These are phyloP conservation scores for Melanostoma mellinum DNA, from an alignment of 2,888 invertebrate species.

Conservation along the genomic window DNA sequence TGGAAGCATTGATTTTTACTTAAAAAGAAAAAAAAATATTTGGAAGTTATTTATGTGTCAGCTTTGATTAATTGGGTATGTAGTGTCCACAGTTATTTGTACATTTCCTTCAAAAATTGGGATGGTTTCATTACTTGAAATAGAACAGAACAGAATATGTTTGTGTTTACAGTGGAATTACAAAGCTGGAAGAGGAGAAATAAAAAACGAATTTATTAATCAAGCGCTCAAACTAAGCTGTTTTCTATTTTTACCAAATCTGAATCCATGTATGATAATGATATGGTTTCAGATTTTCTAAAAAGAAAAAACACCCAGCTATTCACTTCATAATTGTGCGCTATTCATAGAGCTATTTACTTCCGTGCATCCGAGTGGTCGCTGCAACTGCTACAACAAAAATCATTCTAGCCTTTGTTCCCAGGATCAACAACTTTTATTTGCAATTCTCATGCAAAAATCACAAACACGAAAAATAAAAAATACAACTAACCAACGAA, in stretches of 20 bases:
- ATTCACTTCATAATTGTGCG: constrained; percentile 30
- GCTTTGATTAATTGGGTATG: no score
- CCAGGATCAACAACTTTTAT: constrained; percentile 51
- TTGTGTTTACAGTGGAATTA: no score
- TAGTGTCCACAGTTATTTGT: no score
- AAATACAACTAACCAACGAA: constrained; percentile 24
- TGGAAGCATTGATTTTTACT: no score
- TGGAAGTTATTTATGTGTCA: no score
- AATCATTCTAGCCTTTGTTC: constrained; percentile 11
- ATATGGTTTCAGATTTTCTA: neutral
- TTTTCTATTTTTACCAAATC: constrained; percentile 5
- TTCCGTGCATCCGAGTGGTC: constrained; percentile 3
- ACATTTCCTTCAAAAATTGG: no score
- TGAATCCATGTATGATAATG: constrained; percentile 1
- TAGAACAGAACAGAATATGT: no score
- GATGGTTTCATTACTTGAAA: no score
- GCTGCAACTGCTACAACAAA: constrained; percentile 1
- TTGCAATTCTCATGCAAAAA: constrained; percentile 43
- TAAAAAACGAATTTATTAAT: no score
- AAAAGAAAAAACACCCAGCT: neutral
- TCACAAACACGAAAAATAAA: constrained; percentile 21
- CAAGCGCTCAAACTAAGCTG: no score
- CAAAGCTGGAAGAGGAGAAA: no score
- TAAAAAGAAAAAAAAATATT: no score
- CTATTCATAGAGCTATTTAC: constrained; percentile 22